phyloP scores from a whole-genome alignment of 2,113 vertebrate species.

The Peromyscus californicus region DNA sequence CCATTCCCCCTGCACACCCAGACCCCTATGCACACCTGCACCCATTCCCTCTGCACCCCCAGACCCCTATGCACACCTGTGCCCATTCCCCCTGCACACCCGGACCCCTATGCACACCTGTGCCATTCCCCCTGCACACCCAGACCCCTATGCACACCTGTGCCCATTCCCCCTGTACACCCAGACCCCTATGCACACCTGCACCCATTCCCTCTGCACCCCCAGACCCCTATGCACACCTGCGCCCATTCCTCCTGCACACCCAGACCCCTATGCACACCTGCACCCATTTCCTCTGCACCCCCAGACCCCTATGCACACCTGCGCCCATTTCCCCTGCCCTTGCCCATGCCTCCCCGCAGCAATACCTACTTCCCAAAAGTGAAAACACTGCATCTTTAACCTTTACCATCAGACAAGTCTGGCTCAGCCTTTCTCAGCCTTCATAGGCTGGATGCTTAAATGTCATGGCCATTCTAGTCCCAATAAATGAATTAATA shows the following conservation, averaged over 20 bases:
- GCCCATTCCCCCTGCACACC: background rate
- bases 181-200: no score
- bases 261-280: no score
- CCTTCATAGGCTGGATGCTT: background rate
- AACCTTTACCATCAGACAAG: background rate
- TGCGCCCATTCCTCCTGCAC: background rate
- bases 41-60: background rate
- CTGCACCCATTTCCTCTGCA: no score
- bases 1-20: no score
- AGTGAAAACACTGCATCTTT: background rate
- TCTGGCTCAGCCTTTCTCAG: background rate
- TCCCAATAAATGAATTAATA: background rate
- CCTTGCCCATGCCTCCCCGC: background rate
- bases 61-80: background rate
- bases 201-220: background rate
- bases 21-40: no score
- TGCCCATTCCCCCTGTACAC: background rate
- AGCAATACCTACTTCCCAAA: no score
- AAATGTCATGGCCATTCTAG: background rate
- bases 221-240: background rate
- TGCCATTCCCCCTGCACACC: background rate
- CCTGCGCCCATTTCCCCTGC: background rate
- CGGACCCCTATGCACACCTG: no score
- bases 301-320: no score
- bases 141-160: no score